Base-by-base conservation (phyloP, 2,113 vertebrate genomes). In the Onychostoma macrolepis region DNA sequence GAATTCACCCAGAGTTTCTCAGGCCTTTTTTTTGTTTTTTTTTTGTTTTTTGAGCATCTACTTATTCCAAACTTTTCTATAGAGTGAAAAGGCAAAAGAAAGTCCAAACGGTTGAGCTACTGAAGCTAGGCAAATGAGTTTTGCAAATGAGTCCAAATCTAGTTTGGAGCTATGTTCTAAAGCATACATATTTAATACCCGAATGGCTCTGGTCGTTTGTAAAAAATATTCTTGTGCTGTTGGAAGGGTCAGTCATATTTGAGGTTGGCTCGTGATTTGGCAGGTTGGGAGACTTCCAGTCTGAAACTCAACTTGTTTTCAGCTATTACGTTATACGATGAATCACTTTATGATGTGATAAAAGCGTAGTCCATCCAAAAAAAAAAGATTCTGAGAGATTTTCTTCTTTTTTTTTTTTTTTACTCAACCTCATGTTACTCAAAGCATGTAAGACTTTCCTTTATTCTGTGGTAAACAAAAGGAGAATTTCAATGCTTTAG, bases 11-110 rank as follows among this genome's bases (percentile, higher is more conserved):
- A 63, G 36, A 80, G 50, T 81, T 81, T 65, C 58, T 65, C 38
- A 81, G 36, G 36, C 36, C 63, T 63, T 43, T 81, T 19, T 12
- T 26, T 10, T 26, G 15, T 6, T 45, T 43, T 36, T 56, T 24
- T 78, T 11, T n/a, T n/a, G n/a, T 12, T 28, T 17, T 36, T 3
- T 4, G 3, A 28, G 13, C 36, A 83, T 48, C 5, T 30, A 81
- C 53, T 65, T 38, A 28, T 12, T 81, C n/a, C 80, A 81, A 81
- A 81, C n/a, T 67, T 81, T 81, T 45, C 38, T 82, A 30, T 76
- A 19, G 38, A 65, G 7, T 45, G n/a, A 82, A 81, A 11, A 19
- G 38, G 17, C 58, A 0, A 43, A 65, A 45, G 24, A 65, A 28
- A 43, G 38, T 67, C n/a, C 58, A 21, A 65, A 30, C 10, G 9